A percentile compares a stretch with the other conserved stretches of the same genome.
Evolutionary conservation across 2,113 vertebrate species (phyloP).

Genomic region (Danionella cerebrum): DNA sequence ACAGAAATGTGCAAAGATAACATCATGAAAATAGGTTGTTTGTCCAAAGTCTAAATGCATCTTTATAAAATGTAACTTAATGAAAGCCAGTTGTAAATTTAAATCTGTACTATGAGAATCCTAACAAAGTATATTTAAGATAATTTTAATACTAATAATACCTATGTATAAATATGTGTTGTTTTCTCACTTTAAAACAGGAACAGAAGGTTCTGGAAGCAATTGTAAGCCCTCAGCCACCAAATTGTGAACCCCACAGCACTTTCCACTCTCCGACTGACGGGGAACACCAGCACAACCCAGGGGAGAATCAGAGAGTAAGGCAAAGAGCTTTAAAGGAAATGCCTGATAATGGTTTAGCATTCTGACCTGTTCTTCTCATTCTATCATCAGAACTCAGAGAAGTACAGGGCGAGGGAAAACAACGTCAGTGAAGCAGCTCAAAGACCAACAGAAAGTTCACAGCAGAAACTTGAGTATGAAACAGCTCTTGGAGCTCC

Average conservation of each 20-base stretch:
- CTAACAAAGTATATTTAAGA: too few relatives aligned
- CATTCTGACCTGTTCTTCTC: neutral
- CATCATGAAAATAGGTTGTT: too few relatives aligned
- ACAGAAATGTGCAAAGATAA: too few relatives aligned
- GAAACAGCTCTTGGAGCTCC: neutral
- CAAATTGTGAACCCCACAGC: conserved; percentile 38
- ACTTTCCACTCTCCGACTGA: conserved; percentile 59
- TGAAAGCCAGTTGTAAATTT: too few relatives aligned
- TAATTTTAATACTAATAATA: too few relatives aligned
- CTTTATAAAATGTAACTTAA: too few relatives aligned
- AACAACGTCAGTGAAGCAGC: conserved; percentile 47
- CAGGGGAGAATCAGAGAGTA: conserved; percentile 60
- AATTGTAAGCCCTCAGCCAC: conserved; percentile 79
- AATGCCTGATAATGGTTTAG: neutral
- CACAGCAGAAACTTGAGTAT: conserved; percentile 55
- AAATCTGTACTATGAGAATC: too few relatives aligned
- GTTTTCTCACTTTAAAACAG: conserved; percentile 53
- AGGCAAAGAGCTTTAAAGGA: neutral
- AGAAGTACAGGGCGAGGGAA: conserved; percentile 46
- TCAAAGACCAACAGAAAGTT: conserved; percentile 56
- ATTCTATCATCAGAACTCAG: conserved; percentile 30
- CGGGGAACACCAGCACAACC: conserved; percentile 58
- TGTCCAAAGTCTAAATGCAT: too few relatives aligned
- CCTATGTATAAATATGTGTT: too few relatives aligned
- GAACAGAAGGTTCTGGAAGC: conserved; percentile 92